These are phyloP conservation scores for Cerceris ruficornis DNA, from an alignment of 2,888 invertebrate species.

Conservation along the genomic window DNA sequence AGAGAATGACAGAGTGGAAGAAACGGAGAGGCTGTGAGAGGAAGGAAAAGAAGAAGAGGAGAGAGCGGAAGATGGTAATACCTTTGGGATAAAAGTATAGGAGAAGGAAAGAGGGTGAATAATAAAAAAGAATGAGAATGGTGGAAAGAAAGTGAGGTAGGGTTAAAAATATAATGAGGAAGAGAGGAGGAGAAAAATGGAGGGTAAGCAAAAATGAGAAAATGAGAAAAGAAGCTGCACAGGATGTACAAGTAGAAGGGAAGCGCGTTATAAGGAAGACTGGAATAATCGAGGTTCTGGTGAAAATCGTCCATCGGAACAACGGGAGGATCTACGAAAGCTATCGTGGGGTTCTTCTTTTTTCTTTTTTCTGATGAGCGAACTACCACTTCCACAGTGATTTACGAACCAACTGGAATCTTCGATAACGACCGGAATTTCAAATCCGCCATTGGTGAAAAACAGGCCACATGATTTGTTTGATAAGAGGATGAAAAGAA, in stretches of 20 bases:
- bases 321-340: background rate
- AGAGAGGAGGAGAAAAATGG: no score
- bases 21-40: background rate
- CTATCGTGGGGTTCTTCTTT: background rate
- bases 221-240: no score
- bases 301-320: background rate
- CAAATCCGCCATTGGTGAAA: constrained; percentile 13
- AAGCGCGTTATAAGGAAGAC: background rate
- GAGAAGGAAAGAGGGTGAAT: background rate
- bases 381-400: constrained; percentile 16
- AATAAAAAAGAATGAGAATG: background rate
- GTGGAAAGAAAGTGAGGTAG: background rate
- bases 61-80: background rate
- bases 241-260: no score
- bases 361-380: background rate
- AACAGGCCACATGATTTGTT: constrained; percentile 2
- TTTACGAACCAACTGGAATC: constrained; percentile 38
- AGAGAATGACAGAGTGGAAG: no score
- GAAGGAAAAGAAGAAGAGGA: background rate
- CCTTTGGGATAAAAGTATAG: background rate
- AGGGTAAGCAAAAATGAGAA: no score
- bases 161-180: no score
- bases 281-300: background rate
- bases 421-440: constrained; percentile 41
- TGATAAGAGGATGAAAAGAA: background rate